Percentiles rank a stretch among this genome's conserved stretches.
Conservation (phyloP, 2,888 invertebrate genomes). For the Clivina fossor region DNA sequence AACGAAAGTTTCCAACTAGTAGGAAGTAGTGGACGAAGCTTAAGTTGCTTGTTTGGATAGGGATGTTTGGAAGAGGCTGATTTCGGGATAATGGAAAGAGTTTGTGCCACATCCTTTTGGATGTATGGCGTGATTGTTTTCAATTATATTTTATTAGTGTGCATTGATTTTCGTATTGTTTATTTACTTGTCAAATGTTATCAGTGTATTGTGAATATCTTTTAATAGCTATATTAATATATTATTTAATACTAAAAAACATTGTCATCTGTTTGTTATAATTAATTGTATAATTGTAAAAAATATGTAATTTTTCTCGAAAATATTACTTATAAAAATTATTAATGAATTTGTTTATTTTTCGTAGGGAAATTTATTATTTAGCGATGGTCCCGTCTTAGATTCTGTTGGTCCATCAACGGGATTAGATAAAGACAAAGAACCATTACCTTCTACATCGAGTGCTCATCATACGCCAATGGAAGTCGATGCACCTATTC, state of each 20-base stretch:
- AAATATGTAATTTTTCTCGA: conserved; percentile 1
- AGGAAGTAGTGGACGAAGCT: too few relatives aligned
- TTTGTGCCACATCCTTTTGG: too few relatives aligned
- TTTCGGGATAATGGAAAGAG: too few relatives aligned
- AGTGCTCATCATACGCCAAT: conserved; percentile 59
- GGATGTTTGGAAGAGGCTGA: too few relatives aligned
- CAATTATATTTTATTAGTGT: conserved; percentile 2
- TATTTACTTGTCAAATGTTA: too few relatives aligned
- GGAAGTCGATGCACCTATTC: conserved; percentile 72
- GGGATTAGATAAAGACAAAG: conserved; percentile 60
- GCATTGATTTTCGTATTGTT: too few relatives aligned
- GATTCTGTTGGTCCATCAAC: conserved; percentile 55
- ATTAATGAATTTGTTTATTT: conserved; percentile 30
- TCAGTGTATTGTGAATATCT: too few relatives aligned
- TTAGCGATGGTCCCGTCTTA: conserved; percentile 68
- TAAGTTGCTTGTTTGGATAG: too few relatives aligned
- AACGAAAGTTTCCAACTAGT: too few relatives aligned
- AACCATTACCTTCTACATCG: conserved; percentile 64
- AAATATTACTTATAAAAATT: neutral
- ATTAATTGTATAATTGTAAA: conserved; percentile 15
- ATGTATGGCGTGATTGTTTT: too few relatives aligned
- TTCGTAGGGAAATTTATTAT: conserved; percentile 69
- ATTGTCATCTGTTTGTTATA: neutral
- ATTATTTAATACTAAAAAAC: too few relatives aligned
- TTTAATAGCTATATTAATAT: too few relatives aligned